phyloP scores from a whole-genome alignment of 2,888 invertebrate genomes.

The Dastarcus helophoroides region DNA sequence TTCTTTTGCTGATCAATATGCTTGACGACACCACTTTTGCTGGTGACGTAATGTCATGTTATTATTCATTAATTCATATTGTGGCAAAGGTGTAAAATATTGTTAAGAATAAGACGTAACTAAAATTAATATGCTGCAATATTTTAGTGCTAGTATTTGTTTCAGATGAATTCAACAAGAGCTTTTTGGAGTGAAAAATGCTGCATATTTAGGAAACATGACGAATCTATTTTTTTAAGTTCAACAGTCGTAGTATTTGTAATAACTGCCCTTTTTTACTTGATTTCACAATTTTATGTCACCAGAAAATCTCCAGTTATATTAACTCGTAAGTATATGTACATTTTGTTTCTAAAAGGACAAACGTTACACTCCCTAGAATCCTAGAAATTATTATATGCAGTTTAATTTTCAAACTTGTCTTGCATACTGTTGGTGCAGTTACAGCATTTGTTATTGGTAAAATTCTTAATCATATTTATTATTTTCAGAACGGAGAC shows the following conservation, averaged over 20 bases:
- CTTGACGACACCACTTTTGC: no score
- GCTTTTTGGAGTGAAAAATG: constrained; percentile 52
- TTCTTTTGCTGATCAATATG: no score
- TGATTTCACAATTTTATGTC: constrained; percentile 39
- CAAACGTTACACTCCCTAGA: no score
- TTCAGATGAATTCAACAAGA: constrained; percentile 55
- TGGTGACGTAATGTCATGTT: no score
- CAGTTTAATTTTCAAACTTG: neutral
- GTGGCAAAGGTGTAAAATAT: no score
- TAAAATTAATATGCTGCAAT: neutral
- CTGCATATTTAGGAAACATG: constrained; percentile 43
- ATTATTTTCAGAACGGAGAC: constrained; percentile 31
- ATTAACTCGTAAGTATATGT: constrained; percentile 32
- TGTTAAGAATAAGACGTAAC: no score
- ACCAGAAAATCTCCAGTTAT: constrained; percentile 28
- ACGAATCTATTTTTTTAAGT: constrained; percentile 46
- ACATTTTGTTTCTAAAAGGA: no score
- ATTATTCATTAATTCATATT: no score
- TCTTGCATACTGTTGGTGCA: neutral
- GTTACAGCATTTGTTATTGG: neutral
- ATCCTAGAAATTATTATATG: neutral
- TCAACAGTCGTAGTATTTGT: constrained; percentile 42
- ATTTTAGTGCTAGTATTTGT: constrained; percentile 9
- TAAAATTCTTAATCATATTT: constrained; percentile 8
- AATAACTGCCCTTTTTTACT: constrained; percentile 47